phyloP scores from a whole-genome alignment of 2,888 invertebrate genomes.

The Platerodrilus igneus region DNA sequence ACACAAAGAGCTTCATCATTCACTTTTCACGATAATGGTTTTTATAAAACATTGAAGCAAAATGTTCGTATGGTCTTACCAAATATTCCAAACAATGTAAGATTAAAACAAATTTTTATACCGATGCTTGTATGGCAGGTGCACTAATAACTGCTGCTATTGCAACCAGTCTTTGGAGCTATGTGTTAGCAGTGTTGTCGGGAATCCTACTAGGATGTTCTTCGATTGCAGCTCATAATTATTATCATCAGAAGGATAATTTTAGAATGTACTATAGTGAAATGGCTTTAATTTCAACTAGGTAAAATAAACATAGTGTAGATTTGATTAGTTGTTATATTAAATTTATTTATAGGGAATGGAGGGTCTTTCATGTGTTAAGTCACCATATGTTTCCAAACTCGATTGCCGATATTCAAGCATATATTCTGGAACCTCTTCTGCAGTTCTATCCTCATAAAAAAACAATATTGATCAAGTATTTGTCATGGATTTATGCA shows the following conservation, averaged over 20 bases:
- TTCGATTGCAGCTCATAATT: slow-evolving; percentile 66
- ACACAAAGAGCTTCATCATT: slow-evolving; percentile 65
- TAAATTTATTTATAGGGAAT: slow-evolving; percentile 51
- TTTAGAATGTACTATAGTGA: slow-evolving; percentile 78
- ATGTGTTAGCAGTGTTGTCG: slow-evolving; percentile 49
- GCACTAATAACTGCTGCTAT: slow-evolving; percentile 40
- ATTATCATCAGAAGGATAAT: slow-evolving; percentile 69
- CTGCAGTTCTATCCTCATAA: slow-evolving; percentile 59
- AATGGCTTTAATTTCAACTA: slow-evolving; percentile 60
- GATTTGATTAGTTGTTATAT: not conserved
- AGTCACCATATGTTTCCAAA: slow-evolving; percentile 78
- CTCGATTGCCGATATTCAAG: slow-evolving; percentile 67
- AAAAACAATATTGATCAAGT: slow-evolving; percentile 38
- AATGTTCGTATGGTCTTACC: slow-evolving; percentile 53
- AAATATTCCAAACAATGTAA: slow-evolving; percentile 48
- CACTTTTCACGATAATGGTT: slow-evolving; percentile 69
- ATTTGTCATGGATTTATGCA: slow-evolving; percentile 13
- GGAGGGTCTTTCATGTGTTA: slow-evolving; percentile 68
- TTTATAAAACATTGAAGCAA: slow-evolving; percentile 65
- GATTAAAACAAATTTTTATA: slow-evolving; percentile 43
- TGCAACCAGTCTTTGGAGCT: slow-evolving; percentile 41
- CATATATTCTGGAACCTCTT: slow-evolving; percentile 63
- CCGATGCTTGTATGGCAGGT: slow-evolving; percentile 42
- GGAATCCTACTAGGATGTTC: slow-evolving; percentile 58
- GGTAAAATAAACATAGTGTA: slow-evolving; percentile 44